phyloP scores from a whole-genome alignment of 2,113 vertebrate genomes.

The Phainopepla nitens region DNA sequence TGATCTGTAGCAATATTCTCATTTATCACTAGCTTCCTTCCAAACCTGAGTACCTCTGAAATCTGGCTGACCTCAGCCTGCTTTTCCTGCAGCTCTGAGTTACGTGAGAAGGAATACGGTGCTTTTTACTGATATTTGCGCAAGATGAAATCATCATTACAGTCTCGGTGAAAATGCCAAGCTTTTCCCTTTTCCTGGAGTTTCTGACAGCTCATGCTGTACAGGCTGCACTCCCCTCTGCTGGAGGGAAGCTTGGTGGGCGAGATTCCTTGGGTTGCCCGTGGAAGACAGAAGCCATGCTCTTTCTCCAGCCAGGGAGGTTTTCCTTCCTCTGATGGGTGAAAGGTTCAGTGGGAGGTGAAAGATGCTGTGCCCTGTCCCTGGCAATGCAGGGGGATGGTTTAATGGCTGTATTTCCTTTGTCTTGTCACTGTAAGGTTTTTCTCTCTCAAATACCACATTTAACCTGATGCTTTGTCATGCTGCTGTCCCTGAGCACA shows the following conservation, averaged over 20 bases:
- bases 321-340: background rate
- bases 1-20: background rate
- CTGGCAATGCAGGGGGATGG: fast-evolving
- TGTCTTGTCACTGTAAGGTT: background rate
- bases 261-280: background rate
- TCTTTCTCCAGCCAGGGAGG: background rate
- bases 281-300: background rate
- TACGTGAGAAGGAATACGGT: background rate
- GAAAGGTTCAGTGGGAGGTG: background rate
- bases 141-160: background rate
- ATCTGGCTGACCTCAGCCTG: background rate
- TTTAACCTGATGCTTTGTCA: constrained; percentile 28
- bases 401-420: background rate
- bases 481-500: background rate
- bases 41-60: background rate
- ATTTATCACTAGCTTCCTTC: background rate
- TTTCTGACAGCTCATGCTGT: background rate
- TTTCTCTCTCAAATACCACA: background rate
- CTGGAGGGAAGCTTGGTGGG: background rate
- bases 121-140: background rate
- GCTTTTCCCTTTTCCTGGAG: background rate
- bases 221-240: constrained; percentile 52
- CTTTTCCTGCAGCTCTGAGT: background rate
- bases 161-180: background rate
- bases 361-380: background rate